Evolutionary conservation across 2,113 vertebrate species (phyloP).

Genomic region (Gavia stellata): DNA sequence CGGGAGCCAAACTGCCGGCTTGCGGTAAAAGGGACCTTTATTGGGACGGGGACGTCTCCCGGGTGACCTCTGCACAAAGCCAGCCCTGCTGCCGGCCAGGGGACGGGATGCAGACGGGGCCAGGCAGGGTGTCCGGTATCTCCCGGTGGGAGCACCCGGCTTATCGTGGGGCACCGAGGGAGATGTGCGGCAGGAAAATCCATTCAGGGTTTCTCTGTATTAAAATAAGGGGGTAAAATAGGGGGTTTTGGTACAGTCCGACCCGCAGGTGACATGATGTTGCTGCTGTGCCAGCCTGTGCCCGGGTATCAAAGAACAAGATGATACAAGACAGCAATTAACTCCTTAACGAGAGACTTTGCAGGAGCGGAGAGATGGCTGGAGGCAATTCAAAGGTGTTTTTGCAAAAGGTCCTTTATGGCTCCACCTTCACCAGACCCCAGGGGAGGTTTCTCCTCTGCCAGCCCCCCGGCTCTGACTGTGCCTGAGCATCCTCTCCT

Average conservation of each 20-base stretch:
- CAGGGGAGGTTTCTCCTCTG: neutral
- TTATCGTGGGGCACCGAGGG: fast-evolving
- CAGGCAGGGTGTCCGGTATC: neutral
- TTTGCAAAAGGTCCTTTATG: neutral
- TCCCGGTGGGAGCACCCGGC: neutral
- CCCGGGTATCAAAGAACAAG: neutral
- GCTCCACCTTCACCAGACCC: fast-evolving
- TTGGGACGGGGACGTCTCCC: neutral
- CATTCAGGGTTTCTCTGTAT: fast-evolving
- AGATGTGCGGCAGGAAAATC: neutral
- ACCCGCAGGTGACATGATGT: fast-evolving
- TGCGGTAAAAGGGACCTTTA: constrained; percentile 12
- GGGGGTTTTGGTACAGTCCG: fast-evolving
- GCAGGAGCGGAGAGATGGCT: neutral
- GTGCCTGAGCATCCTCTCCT: fast-evolving
- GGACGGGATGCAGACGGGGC: neutral
- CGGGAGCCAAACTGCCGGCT: neutral
- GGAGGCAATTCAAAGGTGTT: neutral
- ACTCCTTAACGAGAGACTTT: neutral
- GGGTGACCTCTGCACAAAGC: constrained; percentile 31
- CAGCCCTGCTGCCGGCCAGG: neutral
- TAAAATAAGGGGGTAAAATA: fast-evolving
- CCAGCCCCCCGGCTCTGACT: neutral
- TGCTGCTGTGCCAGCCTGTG: neutral
- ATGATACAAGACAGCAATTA: neutral